A percentile compares a stretch with the other conserved stretches of the same genome.
These are phyloP conservation scores for Drosophila nigrodunni DNA, from an alignment of 1,140 invertebrate genomes.

Conservation along the genomic window DNA sequence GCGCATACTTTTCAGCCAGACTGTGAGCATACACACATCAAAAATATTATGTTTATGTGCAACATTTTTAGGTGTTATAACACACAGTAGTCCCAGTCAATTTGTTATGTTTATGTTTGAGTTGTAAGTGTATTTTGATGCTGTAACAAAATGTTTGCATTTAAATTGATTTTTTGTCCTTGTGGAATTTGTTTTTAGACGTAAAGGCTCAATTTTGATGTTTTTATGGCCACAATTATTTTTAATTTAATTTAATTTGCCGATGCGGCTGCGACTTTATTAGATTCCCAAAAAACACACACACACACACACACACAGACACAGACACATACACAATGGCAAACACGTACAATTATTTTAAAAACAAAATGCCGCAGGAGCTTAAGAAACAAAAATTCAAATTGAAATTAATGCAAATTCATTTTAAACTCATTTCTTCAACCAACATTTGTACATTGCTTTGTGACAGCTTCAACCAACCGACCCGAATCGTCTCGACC, in stretches of 20 bases:
- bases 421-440: slow-evolving; percentile 74
- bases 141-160: slow-evolving; percentile 60
- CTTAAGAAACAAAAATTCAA: slow-evolving; percentile 54
- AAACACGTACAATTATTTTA: slow-evolving; percentile 5
- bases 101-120: not conserved
- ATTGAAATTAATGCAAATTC: slow-evolving; percentile 78
- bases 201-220: slow-evolving; percentile 68
- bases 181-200: slow-evolving; percentile 42
- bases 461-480: slow-evolving; percentile 48
- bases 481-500: not conserved
- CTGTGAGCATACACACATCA: too few relatives aligned
- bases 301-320: too few relatives aligned
- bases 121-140: not conserved
- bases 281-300: slow-evolving; percentile 6
- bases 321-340: too few relatives aligned
- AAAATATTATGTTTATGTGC: too few relatives aligned
- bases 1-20: too few relatives aligned
- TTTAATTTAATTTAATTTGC: slow-evolving; percentile 60
- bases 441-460: slow-evolving; percentile 66
- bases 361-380: slow-evolving; percentile 27
- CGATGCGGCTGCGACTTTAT: slow-evolving; percentile 18
- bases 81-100: too few relatives aligned
- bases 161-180: slow-evolving; percentile 54
- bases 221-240: slow-evolving; percentile 50
- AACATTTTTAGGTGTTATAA: too few relatives aligned